These are phyloP conservation scores for Nymphalis polychloros DNA, from an alignment of 2,888 invertebrate species.

Conservation along the genomic window DNA sequence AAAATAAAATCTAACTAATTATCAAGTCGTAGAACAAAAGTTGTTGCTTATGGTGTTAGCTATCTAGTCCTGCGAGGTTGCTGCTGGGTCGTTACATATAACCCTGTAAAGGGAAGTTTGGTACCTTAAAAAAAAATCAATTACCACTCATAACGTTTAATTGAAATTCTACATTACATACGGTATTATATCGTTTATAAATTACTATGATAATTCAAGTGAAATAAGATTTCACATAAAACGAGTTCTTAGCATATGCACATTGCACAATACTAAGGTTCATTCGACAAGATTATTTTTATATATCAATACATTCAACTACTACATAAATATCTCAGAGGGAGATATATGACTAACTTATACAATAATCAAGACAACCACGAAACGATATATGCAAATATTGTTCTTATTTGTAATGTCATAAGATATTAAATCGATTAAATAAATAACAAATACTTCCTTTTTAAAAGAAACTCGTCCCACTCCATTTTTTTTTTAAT, in stretches of 20 bases:
- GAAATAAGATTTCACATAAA: slow-evolving; percentile 22
- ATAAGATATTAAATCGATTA: no score
- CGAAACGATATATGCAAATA: not conserved
- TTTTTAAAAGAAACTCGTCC: no score
- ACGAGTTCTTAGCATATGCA: slow-evolving; percentile 8
- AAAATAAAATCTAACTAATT: no score
- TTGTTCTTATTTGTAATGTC: no score
- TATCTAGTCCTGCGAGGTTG: no score
- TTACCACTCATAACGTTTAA: slow-evolving; percentile 29
- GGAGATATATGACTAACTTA: not conserved
- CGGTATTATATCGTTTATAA: slow-evolving; percentile 8
- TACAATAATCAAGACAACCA: slow-evolving; percentile 2
- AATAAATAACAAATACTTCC: no score
- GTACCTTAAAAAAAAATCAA: not conserved
- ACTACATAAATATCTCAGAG: not conserved
- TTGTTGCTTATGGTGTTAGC: no score
- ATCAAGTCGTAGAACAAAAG: no score
- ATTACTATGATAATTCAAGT: slow-evolving; percentile 16
- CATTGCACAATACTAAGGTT: not conserved
- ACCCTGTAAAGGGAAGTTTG: not conserved
- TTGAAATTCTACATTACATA: slow-evolving; percentile 24
- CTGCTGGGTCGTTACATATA: no score
- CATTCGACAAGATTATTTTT: not conserved
- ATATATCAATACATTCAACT: not conserved
- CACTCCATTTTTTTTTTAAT: not conserved